Evolutionary conservation across 2,888 invertebrate species (phyloP).

Genomic region (Drosophila paracracens): DNA sequence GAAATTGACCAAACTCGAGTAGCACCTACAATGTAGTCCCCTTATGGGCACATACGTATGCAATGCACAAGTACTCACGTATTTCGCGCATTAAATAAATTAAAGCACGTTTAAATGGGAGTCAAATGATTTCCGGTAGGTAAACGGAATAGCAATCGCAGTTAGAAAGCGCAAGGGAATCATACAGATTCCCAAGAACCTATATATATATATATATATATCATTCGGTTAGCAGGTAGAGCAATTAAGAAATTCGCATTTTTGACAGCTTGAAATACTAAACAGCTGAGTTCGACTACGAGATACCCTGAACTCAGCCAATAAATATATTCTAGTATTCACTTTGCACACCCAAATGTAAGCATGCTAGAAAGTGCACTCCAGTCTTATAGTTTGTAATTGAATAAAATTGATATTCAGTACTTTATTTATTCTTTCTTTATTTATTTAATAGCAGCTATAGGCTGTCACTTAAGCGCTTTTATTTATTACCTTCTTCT

Average conservation of each 20-base stretch:
- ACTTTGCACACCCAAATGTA: neutral
- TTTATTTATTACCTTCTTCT: neutral
- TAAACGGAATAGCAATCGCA: conserved; percentile 19
- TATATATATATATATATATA: neutral
- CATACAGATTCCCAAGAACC: neutral
- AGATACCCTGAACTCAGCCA: neutral
- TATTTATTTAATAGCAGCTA: conserved; percentile 2
- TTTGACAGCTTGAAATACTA: neutral
- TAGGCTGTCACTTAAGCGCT: neutral
- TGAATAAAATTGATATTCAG: neutral
- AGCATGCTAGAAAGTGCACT: neutral
- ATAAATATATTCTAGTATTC: neutral
- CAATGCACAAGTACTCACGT: neutral
- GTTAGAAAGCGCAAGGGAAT: conserved; percentile 7
- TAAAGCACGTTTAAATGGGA: conserved; percentile 65
- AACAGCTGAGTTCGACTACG: neutral
- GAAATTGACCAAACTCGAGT: conserved; percentile 43
- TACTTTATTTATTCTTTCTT: neutral
- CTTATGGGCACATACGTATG: neutral
- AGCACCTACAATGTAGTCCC: conserved; percentile 11
- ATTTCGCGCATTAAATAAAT: conserved; percentile 35
- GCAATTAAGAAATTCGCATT: neutral
- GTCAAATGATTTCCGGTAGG: conserved; percentile 11
- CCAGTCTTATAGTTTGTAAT: neutral
- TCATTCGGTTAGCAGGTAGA: neutral